These are phyloP conservation scores for Hymenochirus boettgeri DNA, from an alignment of 2,113 vertebrate genomes.

Conservation along the genomic window DNA sequence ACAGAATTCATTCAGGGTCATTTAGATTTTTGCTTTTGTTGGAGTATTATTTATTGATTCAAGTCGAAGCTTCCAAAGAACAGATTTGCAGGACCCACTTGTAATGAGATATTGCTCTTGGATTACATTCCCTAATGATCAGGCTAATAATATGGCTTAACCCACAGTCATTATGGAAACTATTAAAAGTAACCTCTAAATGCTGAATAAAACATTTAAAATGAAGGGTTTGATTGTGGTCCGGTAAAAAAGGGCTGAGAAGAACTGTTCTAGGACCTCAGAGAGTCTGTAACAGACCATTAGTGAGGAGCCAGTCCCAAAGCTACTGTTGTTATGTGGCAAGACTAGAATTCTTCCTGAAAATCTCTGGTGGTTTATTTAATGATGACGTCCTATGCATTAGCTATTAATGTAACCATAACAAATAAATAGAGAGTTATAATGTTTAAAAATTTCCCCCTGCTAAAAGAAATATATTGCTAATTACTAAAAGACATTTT, in stretches of 20 bases:
- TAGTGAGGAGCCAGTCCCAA: constrained; percentile 33
- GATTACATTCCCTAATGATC: constrained; percentile 34
- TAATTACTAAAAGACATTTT: no score
- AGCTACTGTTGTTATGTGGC: constrained; percentile 24
- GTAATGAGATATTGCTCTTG: constrained; percentile 17
- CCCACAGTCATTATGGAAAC: constrained; percentile 14
- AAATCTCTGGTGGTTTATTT: background rate
- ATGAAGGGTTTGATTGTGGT: constrained; percentile 38
- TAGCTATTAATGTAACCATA: no score
- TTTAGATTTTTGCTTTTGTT: no score
- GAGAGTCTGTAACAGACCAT: constrained; percentile 30
- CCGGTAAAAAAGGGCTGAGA: background rate
- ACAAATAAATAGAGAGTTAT: no score
- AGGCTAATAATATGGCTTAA: constrained; percentile 16
- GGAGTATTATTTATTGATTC: no score
- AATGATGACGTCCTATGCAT: no score
- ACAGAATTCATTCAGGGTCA: no score
- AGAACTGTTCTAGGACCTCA: constrained; percentile 45
- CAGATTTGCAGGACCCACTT: no score
- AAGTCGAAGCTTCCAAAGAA: no score
- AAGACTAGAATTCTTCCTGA: background rate
- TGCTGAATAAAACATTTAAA: constrained; percentile 30
- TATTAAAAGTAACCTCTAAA: constrained; percentile 28
- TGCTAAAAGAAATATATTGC: no score
- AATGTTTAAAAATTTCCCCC: no score